Percentiles rank a stretch among this genome's conserved stretches.
phyloP scores from a whole-genome alignment of 2,113 vertebrate species.

The Phylloscopus trochiloides region DNA sequence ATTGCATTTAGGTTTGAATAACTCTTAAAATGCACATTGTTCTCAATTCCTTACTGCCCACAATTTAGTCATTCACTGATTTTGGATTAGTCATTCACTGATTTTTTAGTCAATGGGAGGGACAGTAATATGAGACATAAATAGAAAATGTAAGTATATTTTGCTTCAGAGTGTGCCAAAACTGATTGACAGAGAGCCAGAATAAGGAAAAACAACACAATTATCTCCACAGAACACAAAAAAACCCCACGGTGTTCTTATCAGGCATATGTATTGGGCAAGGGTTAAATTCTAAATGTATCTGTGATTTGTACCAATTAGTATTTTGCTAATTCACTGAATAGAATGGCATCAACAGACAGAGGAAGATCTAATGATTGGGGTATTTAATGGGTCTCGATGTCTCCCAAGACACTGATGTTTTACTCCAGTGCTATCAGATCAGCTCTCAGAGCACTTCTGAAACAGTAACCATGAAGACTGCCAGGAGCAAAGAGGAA shows the following conservation, averaged over 20 bases:
- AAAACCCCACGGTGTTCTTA: rapidly evolving
- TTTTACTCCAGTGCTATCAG: not conserved
- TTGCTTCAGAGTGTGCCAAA: not conserved
- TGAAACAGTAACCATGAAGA: not conserved
- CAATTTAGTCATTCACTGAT: not conserved
- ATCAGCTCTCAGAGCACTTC: not conserved
- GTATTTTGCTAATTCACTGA: not conserved
- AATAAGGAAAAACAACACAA: not conserved
- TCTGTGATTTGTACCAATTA: not conserved
- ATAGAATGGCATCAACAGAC: not conserved
- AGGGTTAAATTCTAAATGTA: not conserved
- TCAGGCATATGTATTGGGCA: rapidly evolving
- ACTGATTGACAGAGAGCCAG: not conserved
- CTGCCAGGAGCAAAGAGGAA: not conserved
- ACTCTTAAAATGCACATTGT: not conserved
- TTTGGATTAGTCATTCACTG: not conserved
- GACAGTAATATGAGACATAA: not conserved
- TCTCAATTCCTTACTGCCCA: not conserved
- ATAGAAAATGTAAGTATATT: not conserved
- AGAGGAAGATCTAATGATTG: not conserved
- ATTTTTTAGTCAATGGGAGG: not conserved
- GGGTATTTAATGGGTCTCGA: not conserved
- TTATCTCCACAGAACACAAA: not conserved
- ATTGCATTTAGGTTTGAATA: not conserved
- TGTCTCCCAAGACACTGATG: not conserved